Evolutionary conservation across 2,113 vertebrate genomes (phyloP).

Genomic region (Barnardius zonarius): DNA sequence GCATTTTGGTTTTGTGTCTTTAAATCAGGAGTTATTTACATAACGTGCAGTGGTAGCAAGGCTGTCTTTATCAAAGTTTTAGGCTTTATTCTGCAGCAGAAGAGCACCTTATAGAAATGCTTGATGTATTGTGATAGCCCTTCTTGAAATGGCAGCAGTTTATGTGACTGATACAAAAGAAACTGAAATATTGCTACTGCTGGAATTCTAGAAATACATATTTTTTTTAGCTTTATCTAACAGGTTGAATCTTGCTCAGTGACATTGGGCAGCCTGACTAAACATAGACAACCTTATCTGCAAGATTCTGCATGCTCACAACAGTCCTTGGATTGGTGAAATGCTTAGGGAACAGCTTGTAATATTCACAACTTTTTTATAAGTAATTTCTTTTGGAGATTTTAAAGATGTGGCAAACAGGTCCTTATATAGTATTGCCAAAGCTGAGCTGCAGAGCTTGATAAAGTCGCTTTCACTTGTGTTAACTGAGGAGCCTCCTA

Average conservation of each 20-base stretch:
- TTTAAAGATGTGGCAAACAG: constrained; percentile 44
- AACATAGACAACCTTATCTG: background rate
- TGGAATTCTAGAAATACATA: background rate
- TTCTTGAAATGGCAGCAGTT: background rate
- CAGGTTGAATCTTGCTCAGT: background rate
- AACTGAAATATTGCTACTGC: background rate
- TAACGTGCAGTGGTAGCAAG: background rate
- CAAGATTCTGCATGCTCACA: background rate
- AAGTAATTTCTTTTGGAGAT: constrained; percentile 46
- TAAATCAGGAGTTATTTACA: constrained; percentile 30
- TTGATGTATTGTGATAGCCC: background rate
- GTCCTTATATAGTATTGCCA: constrained; percentile 58
- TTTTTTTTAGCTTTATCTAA: background rate
- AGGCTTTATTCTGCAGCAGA: background rate
- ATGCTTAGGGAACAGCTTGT: constrained; percentile 51
- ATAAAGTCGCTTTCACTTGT: constrained; percentile 36
- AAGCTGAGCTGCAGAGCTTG: constrained; percentile 34
- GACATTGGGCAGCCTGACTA: background rate
- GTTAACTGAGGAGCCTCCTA: constrained; percentile 48
- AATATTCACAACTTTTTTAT: constrained; percentile 61
- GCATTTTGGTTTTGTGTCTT: constrained; percentile 44
- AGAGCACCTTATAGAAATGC: background rate
- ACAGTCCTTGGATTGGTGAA: background rate
- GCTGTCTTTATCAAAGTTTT: background rate
- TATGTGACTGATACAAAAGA: background rate